Base-by-base conservation (phyloP, 2,797 vertebrate genomes). In the Valencia hispanica region DNA sequence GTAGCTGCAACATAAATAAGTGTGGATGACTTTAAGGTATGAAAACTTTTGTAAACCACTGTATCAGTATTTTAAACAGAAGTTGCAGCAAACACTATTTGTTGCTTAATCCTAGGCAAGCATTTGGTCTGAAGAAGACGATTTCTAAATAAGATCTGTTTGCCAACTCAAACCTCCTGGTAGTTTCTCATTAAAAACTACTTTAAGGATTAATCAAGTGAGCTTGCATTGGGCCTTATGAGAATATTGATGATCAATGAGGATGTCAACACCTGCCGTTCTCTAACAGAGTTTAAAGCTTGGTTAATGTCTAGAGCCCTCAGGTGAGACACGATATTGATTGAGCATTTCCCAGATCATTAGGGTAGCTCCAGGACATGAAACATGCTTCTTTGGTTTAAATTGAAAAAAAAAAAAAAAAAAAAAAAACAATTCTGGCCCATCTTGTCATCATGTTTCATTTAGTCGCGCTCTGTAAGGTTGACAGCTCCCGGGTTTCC, bases 121-220 rank as follows among this genome's bases (percentile, higher is more conserved):
- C 65, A n/a, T 69, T 69, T 36, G 20, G 47, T 61, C 41, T 4
- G 1, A 36, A 41, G 41, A 66, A 74, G 76, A 87, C 73, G 57
- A 72, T 84, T 78, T 81, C 71, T 51, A 83, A 77, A 65, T n/a
- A 78, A 78, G 55, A 85, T 65, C 74, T 61, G 20, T 79, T 73
- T 63, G 77, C 69, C 72, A 79, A 36, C 65, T 78, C 48, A 32
- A 81, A 70, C 70, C 57, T 76, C 39, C 63, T 12, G 3, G 30
- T 72, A 39, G 57, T 79, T 53, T 11, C 88, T 90, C 87, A 87
- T 86, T 87, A 91, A 90, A 88, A 89, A 87, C 74, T 18, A 82
- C 83, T 88, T 88, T 85, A 72, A 74, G 77, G 81, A 83, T 82
- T 83, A 84, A 89, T 88, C 82, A 84, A 36, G 63, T 11, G 48